These are phyloP conservation scores for Pristionchus japonicus DNA, from an alignment of 2,888 invertebrate genomes.

Conservation along the genomic window DNA sequence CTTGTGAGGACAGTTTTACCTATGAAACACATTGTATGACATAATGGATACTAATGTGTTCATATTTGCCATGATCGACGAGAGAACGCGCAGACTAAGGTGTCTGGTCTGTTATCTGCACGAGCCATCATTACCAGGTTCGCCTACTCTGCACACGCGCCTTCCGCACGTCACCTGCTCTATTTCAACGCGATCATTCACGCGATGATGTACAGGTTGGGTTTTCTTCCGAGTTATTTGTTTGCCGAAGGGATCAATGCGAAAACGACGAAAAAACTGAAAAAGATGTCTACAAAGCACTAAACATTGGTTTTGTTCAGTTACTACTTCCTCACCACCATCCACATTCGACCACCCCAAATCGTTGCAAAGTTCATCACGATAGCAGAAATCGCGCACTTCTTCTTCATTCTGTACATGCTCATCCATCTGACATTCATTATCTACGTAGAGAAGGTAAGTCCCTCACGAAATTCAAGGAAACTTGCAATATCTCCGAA, in stretches of 20 bases:
- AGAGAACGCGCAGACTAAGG: too few species aligned
- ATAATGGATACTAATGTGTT: too few species aligned
- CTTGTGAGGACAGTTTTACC: too few species aligned
- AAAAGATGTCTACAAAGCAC: background rate
- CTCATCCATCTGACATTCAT: background rate
- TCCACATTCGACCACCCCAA: background rate
- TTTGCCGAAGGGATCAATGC: too few species aligned
- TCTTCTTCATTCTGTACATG: background rate
- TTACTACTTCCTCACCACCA: background rate
- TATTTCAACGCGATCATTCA: background rate
- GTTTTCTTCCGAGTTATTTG: too few species aligned
- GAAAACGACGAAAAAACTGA: too few species aligned
- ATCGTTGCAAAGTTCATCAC: background rate
- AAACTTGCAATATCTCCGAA: too few species aligned
- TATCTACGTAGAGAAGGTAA: background rate
- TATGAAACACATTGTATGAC: too few species aligned
- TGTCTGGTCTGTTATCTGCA: too few species aligned
- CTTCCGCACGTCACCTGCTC: background rate
- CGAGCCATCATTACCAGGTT: too few species aligned
- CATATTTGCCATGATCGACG: too few species aligned
- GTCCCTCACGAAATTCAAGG: too few species aligned
- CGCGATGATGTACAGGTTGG: background rate
- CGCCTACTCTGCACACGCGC: background rate
- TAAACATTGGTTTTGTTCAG: background rate
- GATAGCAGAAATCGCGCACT: background rate